Percentiles rank a stretch among this genome's conserved stretches.
Conservation (phyloP, 1,140 invertebrate genomes). For the Camponotus vicinus region DNA sequence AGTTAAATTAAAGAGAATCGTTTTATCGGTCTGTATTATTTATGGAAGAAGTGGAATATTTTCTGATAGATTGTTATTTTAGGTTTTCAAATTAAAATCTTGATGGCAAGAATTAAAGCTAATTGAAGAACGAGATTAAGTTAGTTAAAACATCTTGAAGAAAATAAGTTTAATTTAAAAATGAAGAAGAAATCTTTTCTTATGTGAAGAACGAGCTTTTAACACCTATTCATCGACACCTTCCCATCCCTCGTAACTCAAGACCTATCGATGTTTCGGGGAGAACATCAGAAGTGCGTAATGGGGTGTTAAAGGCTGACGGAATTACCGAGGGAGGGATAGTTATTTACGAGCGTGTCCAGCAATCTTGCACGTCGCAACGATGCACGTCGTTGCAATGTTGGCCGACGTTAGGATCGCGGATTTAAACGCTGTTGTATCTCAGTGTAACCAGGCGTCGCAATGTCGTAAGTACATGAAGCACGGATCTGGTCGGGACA, state of each 20-base stretch:
- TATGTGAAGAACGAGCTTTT: neutral
- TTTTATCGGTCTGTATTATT: neutral
- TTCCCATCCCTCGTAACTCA: neutral
- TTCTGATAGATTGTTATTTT: neutral
- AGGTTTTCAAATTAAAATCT: neutral
- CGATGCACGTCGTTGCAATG: constrained; percentile 65
- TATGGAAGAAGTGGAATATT: neutral
- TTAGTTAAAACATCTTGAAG: neutral
- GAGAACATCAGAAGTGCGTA: constrained; percentile 19
- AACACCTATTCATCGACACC: neutral
- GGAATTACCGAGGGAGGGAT: constrained; percentile 9
- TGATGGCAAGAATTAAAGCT: neutral
- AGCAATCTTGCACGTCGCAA: constrained; percentile 68
- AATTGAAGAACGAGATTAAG: neutral
- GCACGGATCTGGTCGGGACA: constrained; percentile 40
- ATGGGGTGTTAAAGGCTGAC: constrained; percentile 54
- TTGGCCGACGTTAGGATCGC: constrained; percentile 31
- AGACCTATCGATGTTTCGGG: constrained; percentile 24
- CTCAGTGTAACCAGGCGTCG: constrained; percentile 66
- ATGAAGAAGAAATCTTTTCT: neutral
- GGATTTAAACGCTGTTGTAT: constrained; percentile 64
- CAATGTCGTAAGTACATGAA: constrained; percentile 59
- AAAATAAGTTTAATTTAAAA: neutral
- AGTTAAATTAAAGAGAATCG: neutral
- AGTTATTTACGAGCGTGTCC: constrained; percentile 71